Conservation (phyloP, 1,140 invertebrate genomes). For the Protaetia brevitarsis region DNA sequence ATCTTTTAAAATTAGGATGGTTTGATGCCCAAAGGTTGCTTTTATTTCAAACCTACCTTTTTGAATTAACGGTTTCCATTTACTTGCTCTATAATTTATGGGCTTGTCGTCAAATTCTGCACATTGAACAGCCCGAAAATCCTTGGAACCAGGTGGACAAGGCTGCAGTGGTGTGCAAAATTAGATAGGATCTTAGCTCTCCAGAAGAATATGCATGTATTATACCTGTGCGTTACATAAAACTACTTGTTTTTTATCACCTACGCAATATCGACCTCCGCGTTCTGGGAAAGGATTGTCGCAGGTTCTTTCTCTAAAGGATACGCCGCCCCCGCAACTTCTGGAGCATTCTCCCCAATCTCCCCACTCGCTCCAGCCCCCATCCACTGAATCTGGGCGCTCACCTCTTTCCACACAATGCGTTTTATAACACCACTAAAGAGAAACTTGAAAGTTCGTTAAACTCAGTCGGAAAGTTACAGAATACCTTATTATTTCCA, state of each 20-base stretch:
- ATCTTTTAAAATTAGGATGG: slow-evolving; percentile 36
- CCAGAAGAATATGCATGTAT: background rate
- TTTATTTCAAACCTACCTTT: slow-evolving; percentile 38
- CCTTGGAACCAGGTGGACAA: slow-evolving; percentile 53
- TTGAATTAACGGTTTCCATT: slow-evolving; percentile 54
- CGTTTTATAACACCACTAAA: slow-evolving; percentile 64
- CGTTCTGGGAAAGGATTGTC: slow-evolving; percentile 58
- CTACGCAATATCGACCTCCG: slow-evolving; percentile 61
- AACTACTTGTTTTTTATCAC: slow-evolving; percentile 52
- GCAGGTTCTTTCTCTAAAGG: slow-evolving; percentile 51
- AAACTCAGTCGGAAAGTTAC: background rate
- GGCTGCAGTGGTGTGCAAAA: slow-evolving; percentile 61
- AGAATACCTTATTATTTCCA: slow-evolving; percentile 55
- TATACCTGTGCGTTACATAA: slow-evolving; percentile 61
- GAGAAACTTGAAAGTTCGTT: background rate
- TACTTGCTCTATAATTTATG: slow-evolving; percentile 44
- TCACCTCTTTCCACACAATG: slow-evolving; percentile 62
- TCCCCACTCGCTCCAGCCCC: slow-evolving; percentile 64
- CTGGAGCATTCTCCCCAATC: slow-evolving; percentile 57
- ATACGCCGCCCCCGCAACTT: slow-evolving; percentile 63
- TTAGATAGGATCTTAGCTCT: slow-evolving; percentile 50
- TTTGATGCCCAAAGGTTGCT: background rate
- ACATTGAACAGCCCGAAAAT: slow-evolving; percentile 60
- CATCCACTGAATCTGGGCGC: slow-evolving; percentile 60
- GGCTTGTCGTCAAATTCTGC: slow-evolving; percentile 53